A percentile compares a stretch with the other conserved stretches of the same genome.
These are phyloP conservation scores for Anneissia japonica DNA, from an alignment of 35 echinoderm and acorn worm genomes.

Conservation along the genomic window DNA sequence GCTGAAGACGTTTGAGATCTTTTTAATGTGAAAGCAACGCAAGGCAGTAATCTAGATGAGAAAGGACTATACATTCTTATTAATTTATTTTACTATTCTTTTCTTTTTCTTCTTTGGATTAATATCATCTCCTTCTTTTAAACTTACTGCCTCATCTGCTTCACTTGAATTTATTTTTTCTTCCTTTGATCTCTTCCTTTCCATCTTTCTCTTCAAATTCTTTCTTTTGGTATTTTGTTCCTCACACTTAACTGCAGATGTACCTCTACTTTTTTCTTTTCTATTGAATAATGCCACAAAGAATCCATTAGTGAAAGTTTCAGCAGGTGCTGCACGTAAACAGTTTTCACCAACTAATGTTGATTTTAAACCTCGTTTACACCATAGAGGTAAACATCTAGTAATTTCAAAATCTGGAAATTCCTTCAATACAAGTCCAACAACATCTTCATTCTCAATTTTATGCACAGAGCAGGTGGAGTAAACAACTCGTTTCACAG, in stretches of 20 bases:
- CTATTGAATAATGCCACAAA: slow-evolving; percentile 80
- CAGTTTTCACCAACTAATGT: slow-evolving; percentile 9
- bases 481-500: slow-evolving; percentile 71
- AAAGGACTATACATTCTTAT: too few relatives aligned
- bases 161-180: neutral
- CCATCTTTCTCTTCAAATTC: neutral
- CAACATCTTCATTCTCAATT: slow-evolving; percentile 85
- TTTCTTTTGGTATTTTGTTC: neutral
- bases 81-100: too few relatives aligned
- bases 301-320: slow-evolving; percentile 78
- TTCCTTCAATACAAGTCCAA: slow-evolving; percentile 36
- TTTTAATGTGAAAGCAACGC: too few relatives aligned
- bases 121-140: neutral
- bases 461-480: slow-evolving; percentile 74
- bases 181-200: slow-evolving; percentile 25
- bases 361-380: neutral
- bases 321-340: slow-evolving; percentile 49
- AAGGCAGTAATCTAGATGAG: too few relatives aligned
- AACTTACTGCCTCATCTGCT: neutral
- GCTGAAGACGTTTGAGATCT: too few relatives aligned
- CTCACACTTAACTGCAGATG: neutral
- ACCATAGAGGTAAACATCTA: slow-evolving; percentile 25
- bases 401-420: slow-evolving; percentile 48
- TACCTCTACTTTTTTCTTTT: slow-evolving; percentile 18
- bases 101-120: neutral